These are phyloP conservation scores for Protomyctophum bolini DNA, from an alignment of 2,113 vertebrate genomes.

Conservation along the genomic window DNA sequence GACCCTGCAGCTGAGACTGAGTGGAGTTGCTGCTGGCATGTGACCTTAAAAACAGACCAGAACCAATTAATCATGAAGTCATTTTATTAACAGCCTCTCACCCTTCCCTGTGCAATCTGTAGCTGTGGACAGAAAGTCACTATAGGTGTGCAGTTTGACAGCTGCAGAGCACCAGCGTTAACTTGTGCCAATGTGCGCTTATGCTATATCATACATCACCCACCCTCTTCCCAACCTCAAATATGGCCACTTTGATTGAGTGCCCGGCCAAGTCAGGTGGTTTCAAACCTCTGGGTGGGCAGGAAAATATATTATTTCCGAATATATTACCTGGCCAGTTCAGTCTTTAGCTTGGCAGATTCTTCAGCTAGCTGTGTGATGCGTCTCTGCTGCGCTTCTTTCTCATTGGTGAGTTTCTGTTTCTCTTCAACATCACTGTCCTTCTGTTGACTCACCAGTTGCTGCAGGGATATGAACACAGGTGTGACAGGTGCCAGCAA, in stretches of 20 bases:
- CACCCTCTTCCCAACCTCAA: too few species aligned
- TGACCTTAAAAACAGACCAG: constrained; percentile 40
- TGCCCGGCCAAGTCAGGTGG: background rate
- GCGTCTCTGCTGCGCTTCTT: constrained; percentile 88
- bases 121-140: too few species aligned
- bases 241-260: too few species aligned
- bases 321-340: constrained; percentile 85
- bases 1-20: constrained; percentile 87
- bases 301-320: background rate
- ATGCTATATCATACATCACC: too few species aligned
- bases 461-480: constrained; percentile 74
- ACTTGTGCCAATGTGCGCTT: too few species aligned
- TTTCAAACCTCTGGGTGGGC: too few species aligned
- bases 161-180: too few species aligned
- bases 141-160: too few species aligned
- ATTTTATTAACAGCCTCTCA: too few species aligned
- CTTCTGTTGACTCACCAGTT: constrained; percentile 92
- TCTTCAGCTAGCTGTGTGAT: constrained; percentile 92
- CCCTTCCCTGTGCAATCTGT: too few species aligned
- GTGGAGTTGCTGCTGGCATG: constrained; percentile 79
- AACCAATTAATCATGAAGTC: background rate
- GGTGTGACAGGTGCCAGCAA: too few species aligned
- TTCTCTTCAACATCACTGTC: constrained; percentile 91
- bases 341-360: constrained; percentile 88
- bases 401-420: constrained; percentile 87